Percentiles rank a stretch among this genome's conserved stretches.
These are phyloP conservation scores for Carassius gibelio DNA, from an alignment of 2,113 vertebrate species.

Conservation along the genomic window DNA sequence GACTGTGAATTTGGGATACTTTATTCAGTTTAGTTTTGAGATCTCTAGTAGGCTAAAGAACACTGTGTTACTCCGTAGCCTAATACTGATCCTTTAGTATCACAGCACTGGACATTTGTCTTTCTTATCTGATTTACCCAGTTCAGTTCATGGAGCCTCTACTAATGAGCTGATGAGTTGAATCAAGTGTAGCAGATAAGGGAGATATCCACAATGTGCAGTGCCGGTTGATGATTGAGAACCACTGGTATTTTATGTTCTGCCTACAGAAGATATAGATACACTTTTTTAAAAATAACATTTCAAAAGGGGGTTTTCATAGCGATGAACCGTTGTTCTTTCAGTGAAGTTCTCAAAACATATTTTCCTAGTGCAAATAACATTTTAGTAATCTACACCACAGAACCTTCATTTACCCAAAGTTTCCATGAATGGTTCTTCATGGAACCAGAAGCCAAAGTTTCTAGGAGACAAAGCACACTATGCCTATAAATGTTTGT, in stretches of 20 bases:
- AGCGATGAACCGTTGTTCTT: not conserved
- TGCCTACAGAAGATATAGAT: not conserved
- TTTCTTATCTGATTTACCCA: constrained; percentile 10
- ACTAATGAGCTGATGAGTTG: constrained; percentile 27
- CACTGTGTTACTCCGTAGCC: not conserved
- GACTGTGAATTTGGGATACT: not conserved
- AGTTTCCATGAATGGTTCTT: not conserved
- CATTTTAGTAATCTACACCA: not conserved
- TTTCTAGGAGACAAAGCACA: not conserved
- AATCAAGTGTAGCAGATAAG: constrained; percentile 24
- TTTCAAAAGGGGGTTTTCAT: not conserved
- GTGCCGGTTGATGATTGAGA: not conserved
- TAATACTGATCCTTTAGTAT: not conserved
- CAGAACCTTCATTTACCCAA: not conserved
- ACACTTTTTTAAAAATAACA: not conserved
- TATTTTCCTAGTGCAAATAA: too few species aligned
- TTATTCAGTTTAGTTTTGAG: not conserved
- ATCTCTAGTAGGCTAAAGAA: not conserved
- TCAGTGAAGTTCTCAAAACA: not conserved
- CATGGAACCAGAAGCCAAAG: not conserved
- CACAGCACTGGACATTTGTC: not conserved
- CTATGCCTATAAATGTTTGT: not conserved
- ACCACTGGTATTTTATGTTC: not conserved
- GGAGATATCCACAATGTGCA: not conserved
- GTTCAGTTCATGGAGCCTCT: constrained; percentile 10